These are phyloP conservation scores for Conopomorpha cramerella DNA, from an alignment of 1,140 invertebrate genomes.

Conservation along the genomic window DNA sequence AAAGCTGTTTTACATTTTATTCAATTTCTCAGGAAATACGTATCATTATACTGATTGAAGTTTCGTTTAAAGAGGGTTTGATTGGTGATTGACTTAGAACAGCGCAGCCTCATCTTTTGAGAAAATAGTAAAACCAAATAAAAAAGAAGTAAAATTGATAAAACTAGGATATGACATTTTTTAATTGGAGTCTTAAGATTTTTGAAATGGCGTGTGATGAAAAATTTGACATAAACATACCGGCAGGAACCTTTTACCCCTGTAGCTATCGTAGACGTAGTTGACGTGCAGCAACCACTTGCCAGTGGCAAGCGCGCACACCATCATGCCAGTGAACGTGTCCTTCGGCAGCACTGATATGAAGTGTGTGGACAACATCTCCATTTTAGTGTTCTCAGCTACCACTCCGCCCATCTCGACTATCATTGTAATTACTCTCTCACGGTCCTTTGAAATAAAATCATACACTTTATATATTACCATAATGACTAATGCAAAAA, in stretches of 20 bases:
- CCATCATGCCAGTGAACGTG: conserved; percentile 50
- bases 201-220: neutral
- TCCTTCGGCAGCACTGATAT: conserved; percentile 42
- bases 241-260: conserved; percentile 42
- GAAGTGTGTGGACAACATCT: conserved; percentile 49
- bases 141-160: no score
- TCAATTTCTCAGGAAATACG: no score
- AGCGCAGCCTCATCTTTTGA: neutral
- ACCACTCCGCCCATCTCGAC: conserved; percentile 44
- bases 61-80: neutral
- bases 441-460: no score
- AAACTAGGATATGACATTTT: no score
- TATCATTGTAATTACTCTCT: conserved; percentile 39
- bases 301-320: conserved; percentile 43
- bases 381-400: conserved; percentile 52
- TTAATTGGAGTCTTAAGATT: neutral
- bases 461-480: no score
- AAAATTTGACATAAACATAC: conserved; percentile 11
- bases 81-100: neutral
- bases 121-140: neutral
- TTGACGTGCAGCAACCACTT: conserved; percentile 42
- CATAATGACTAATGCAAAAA: no score
- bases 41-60: no score
- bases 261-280: conserved; percentile 45
- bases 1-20: no score